Percentiles rank a stretch among this genome's conserved stretches.
Evolutionary conservation across 1,140 invertebrate genomes (phyloP).

Genomic region (Rhopalosiphum padi): DNA sequence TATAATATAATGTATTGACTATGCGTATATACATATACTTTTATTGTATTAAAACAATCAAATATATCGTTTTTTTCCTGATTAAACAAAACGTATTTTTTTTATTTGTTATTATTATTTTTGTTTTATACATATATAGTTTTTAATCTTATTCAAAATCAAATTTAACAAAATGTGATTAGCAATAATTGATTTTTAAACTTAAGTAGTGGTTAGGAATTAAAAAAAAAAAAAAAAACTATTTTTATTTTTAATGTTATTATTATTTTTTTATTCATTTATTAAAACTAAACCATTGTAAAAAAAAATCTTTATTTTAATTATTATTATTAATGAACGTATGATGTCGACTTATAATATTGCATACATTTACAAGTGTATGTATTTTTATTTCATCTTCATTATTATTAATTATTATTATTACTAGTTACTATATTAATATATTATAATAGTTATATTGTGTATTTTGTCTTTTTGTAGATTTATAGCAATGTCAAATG

Average conservation of each 20-base stretch:
- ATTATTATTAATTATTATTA: not conserved
- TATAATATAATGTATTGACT: not conserved
- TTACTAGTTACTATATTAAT: not conserved
- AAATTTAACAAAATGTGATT: conserved; percentile 18
- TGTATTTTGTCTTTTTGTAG: not conserved
- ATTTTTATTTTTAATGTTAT: conserved; percentile 6
- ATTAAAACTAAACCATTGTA: not conserved
- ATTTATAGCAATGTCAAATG: not conserved
- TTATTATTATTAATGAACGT: not conserved
- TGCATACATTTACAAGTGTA: not conserved
- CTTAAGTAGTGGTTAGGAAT: not conserved
- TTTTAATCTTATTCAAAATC: not conserved
- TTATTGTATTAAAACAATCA: not conserved
- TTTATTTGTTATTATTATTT: conserved; percentile 7
- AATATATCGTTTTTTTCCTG: not conserved
- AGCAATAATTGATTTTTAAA: conserved; percentile 13
- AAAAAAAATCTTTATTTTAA: not conserved
- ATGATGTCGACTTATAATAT: too few relatives aligned
- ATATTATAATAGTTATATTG: not conserved
- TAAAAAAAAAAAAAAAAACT: not conserved
- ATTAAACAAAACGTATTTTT: conserved; percentile 12
- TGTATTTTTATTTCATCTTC: conserved; percentile 14
- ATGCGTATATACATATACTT: not conserved
- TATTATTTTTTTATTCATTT: not conserved
- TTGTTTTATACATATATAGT: conserved; percentile 18